Evolutionary conservation across 2,113 vertebrate species (phyloP).

Genomic region (Sciurus niger): DNA sequence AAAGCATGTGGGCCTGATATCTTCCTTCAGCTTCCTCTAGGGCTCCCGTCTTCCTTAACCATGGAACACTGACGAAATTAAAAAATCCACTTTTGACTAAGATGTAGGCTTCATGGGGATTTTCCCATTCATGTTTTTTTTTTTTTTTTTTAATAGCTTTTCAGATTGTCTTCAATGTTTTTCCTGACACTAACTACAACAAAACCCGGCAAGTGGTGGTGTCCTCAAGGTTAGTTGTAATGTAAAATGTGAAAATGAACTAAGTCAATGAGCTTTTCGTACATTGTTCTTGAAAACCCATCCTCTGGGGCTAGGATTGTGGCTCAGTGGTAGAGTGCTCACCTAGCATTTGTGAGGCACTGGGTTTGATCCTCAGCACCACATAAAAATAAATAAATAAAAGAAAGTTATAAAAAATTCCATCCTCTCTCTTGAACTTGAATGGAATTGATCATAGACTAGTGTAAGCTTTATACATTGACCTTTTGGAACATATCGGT

Average conservation of each 20-base stretch:
- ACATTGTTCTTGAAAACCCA: background rate
- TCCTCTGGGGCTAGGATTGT: no score
- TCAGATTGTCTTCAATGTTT: background rate
- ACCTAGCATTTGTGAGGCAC: no score
- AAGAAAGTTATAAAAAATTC: no score
- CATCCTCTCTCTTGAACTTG: background rate
- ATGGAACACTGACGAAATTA: accelerated
- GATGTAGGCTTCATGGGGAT: background rate
- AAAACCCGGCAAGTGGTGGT: background rate
- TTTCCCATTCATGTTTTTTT: background rate
- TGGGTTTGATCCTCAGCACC: no score
- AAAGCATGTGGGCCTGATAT: background rate
- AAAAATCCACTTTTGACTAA: background rate
- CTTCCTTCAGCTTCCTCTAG: accelerated
- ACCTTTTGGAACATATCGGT: background rate
- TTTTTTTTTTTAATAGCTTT: background rate
- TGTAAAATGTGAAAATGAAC: background rate
- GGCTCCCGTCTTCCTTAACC: background rate
- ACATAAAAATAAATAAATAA: no score
- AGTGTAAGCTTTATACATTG: background rate
- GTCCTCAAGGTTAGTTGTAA: background rate
- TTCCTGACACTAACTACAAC: background rate
- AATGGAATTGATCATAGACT: background rate
- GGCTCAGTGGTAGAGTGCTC: no score
- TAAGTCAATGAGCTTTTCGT: background rate